Evolutionary conservation across 2,888 invertebrate species (phyloP), one percentile per base, ranked within the genome.

Genomic region (Dichetophora obliterata): DNA sequence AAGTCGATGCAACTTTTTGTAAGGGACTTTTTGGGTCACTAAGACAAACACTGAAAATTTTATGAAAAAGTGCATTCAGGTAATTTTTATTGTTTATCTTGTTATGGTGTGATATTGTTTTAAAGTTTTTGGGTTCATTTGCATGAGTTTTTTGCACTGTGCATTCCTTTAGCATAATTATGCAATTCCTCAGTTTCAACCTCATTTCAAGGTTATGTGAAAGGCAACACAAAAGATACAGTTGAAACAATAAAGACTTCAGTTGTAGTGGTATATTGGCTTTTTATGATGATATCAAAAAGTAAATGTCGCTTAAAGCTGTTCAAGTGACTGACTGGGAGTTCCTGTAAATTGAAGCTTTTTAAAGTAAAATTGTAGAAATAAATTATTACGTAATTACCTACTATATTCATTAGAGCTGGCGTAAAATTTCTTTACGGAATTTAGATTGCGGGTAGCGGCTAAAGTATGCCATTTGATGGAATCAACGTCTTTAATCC

Each of bases 131-230:
- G 34, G 4, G 3, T 31, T 3, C 8, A 54, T n/a, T 34, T 57
- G 37, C 22, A 34, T 27, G 9, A 9, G 1, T 59, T 19, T 37
- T 71, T 71, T 34, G 50, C 54, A n/a, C 69, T 5, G 69, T 54
- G 22, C 22, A 57, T 24, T 61, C 3, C 27, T 34, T 59, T 22
- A 37, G 37, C 75, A 72, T 61, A 48, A 72, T 75, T 75, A 75
- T 75, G 75, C 66, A 75, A 69, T 57, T 19, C 14, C 61, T 52
- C 27, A 24, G 19, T 34, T 66, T 75, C 22, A 75, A 75, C 43
- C 57, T 50, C 48, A 59, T 61, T 69, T 75, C 75, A 75, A 75
- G 75, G 75, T 75, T 69, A 75, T 43, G 24, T n/a, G 34, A 43
- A 34, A 69, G 68, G 43, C 59, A 57, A 19, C 65, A 54, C 8